Conservation (phyloP, 2,797 vertebrate species). For the Syngnathus acus region DNA sequence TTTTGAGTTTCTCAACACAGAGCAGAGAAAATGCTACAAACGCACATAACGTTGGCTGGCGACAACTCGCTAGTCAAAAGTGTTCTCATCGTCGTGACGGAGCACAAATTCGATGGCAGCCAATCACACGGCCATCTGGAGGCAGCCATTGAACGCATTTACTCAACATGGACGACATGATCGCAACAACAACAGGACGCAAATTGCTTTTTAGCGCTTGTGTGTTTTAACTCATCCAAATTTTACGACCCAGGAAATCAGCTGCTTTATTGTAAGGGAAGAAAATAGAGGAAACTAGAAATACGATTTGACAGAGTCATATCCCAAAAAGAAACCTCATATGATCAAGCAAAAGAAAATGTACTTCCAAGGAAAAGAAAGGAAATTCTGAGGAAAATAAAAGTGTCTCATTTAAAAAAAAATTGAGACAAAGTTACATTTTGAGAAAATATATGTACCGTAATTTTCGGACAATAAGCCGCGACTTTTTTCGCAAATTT, state of each 20-base stretch:
- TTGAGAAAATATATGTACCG: too few species aligned
- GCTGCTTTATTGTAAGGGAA: too few species aligned
- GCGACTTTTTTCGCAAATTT: too few species aligned
- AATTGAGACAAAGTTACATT: too few species aligned
- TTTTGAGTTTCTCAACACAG: neutral
- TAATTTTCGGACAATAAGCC: too few species aligned
- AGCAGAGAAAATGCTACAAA: neutral
- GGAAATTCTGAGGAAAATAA: too few species aligned
- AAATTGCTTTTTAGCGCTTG: neutral
- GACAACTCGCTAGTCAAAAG: neutral
- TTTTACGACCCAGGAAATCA: neutral
- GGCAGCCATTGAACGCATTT: neutral
- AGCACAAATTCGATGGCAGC: neutral
- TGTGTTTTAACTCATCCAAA: neutral
- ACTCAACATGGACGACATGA: constrained; percentile 36
- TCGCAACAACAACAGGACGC: constrained; percentile 20
- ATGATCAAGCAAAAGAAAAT: too few species aligned
- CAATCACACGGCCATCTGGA: constrained; percentile 7
- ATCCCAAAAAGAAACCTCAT: too few species aligned
- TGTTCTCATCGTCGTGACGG: neutral
- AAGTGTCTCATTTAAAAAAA: too few species aligned
- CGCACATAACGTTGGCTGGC: neutral
- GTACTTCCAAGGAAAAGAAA: too few species aligned
- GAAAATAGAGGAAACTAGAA: too few species aligned
- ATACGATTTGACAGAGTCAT: too few species aligned